phyloP scores from a whole-genome alignment of 2,888 invertebrate species.

The Epinotia nisella region DNA sequence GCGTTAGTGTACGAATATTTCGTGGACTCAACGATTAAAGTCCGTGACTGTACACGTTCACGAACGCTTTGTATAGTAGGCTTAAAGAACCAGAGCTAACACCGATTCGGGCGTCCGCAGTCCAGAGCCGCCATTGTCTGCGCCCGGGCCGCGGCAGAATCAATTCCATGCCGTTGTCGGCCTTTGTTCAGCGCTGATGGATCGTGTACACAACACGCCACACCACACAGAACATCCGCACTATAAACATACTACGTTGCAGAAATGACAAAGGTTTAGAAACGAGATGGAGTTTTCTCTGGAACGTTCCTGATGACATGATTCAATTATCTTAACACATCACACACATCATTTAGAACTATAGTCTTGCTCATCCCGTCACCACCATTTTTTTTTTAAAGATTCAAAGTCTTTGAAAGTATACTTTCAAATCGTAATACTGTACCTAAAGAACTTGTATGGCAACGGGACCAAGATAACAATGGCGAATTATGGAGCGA shows the following conservation, averaged over 20 bases:
- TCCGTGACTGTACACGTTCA: too few relatives aligned
- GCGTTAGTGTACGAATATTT: too few relatives aligned
- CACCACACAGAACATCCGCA: conserved; percentile 2
- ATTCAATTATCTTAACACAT: too few relatives aligned
- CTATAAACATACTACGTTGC: neutral
- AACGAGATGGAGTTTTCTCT: too few relatives aligned
- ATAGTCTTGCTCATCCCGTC: too few relatives aligned
- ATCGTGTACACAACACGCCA: conserved; percentile 8
- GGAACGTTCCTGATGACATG: too few relatives aligned
- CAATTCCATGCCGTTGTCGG: conserved; percentile 3
- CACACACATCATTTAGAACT: too few relatives aligned
- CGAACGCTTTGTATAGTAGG: too few relatives aligned
- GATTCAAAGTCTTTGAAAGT: too few relatives aligned
- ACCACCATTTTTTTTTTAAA: too few relatives aligned
- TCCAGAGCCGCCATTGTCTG: conserved; percentile 4
- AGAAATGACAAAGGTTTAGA: neutral
- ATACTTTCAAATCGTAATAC: neutral
- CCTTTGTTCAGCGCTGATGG: conserved; percentile 21
- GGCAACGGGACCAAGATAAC: conserved; percentile 2
- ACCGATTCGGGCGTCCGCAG: neutral
- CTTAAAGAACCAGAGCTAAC: neutral
- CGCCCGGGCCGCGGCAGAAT: conserved; percentile 4
- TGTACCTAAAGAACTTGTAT: neutral
- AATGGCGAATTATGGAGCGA: conserved; percentile 9
- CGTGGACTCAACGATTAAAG: too few relatives aligned